Evolutionary conservation across 2,888 invertebrate species (phyloP).

Genomic region (Galerucella calmariensis): DNA sequence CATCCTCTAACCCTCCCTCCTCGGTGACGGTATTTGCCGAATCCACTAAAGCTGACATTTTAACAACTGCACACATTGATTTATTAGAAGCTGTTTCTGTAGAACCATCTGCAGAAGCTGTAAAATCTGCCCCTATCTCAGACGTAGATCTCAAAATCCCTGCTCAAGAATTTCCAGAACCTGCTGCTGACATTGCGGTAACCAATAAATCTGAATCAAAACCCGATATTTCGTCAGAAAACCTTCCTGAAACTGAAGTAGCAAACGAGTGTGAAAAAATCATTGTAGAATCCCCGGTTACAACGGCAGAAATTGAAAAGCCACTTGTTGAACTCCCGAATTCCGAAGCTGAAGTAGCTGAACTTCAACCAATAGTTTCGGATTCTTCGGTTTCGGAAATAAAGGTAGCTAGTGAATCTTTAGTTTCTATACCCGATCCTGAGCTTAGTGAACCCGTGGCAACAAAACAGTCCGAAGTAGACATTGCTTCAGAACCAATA

Average conservation of each 20-base stretch:
- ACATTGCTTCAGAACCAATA: not conserved
- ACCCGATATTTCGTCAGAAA: not conserved
- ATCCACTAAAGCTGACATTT: conserved; percentile 71
- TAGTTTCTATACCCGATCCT: conserved; percentile 10
- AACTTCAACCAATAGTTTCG: not conserved
- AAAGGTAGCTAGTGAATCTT: conserved; percentile 15
- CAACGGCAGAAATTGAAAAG: conserved; percentile 3
- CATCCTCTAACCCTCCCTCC: conserved; percentile 79
- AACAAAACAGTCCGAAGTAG: not conserved
- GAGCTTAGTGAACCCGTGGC: not conserved
- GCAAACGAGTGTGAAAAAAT: not conserved
- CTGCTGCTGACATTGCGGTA: not conserved
- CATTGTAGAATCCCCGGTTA: not conserved
- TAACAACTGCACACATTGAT: conserved; percentile 58
- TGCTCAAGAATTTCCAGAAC: not conserved
- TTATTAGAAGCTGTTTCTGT: conserved; percentile 42
- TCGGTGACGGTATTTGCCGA: conserved; percentile 81
- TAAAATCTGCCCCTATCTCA: conserved; percentile 4
- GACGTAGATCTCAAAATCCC: not conserved
- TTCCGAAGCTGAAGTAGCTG: conserved; percentile 17
- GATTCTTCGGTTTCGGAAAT: conserved; percentile 19
- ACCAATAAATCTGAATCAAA: not conserved
- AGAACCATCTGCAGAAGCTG: conserved; percentile 11
- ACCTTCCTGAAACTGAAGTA: not conserved
- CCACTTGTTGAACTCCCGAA: not conserved